Evolutionary conservation across 2,113 vertebrate genomes (phyloP).

Genomic region (Ceuthmochares aereus): DNA sequence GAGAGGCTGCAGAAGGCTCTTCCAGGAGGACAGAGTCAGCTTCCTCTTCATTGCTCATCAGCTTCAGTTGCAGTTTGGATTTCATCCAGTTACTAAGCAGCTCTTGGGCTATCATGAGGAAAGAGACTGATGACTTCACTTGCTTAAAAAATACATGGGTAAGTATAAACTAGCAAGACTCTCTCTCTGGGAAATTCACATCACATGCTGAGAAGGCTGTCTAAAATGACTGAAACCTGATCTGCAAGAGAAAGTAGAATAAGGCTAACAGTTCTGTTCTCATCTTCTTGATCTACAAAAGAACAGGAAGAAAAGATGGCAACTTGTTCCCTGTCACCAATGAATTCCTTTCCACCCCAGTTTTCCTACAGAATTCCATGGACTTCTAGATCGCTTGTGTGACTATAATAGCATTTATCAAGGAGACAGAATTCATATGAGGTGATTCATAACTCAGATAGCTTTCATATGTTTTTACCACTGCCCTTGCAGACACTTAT

Average conservation of each 20-base stretch:
- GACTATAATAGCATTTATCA: not conserved
- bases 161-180: not conserved
- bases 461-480: not conserved
- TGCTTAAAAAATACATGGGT: not conserved
- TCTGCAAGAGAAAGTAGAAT: not conserved
- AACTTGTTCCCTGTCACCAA: not conserved
- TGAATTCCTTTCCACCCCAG: not conserved
- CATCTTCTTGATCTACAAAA: not conserved
- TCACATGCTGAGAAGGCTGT: not conserved
- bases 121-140: constrained; percentile 1
- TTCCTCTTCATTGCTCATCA: constrained; percentile 75
- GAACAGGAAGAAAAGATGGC: not conserved
- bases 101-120: constrained; percentile 80
- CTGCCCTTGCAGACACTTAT: not conserved
- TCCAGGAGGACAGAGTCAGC: not conserved
- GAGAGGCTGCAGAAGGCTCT: not conserved
- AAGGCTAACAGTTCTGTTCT: not conserved
- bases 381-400: not conserved
- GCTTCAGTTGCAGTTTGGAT: constrained; percentile 82
- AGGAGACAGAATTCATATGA: not conserved
- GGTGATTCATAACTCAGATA: not conserved
- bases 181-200: not conserved
- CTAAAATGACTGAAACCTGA: constrained; percentile 3
- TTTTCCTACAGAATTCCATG: not conserved
- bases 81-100: constrained; percentile 88